Percentiles rank a stretch among this genome's conserved stretches.
phyloP scores from a whole-genome alignment of 2,888 invertebrate species.

The Ophion slaviceki region DNA sequence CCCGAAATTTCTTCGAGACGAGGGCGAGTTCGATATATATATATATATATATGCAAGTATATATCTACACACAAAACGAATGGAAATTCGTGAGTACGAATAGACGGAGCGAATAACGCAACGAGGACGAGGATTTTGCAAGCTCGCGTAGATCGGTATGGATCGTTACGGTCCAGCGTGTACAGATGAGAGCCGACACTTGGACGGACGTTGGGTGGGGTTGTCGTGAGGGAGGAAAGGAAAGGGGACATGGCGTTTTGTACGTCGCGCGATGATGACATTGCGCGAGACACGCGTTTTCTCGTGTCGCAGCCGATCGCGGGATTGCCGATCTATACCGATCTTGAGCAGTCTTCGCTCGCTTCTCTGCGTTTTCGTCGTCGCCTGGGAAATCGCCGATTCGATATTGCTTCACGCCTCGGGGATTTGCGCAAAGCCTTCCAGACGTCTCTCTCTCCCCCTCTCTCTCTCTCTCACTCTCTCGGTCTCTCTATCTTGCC shows the following conservation, averaged over 20 bases:
- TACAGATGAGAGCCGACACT: neutral
- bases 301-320: neutral
- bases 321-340: slow-evolving; percentile 9
- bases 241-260: neutral
- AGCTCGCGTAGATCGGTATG: neutral
- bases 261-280: neutral
- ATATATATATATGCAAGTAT: neutral
- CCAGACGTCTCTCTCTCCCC: slow-evolving; percentile 10
- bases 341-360: slow-evolving; percentile 26
- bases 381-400: slow-evolving; percentile 71
- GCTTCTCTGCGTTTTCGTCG: slow-evolving; percentile 28
- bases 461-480: neutral
- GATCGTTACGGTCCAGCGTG: neutral
- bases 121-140: neutral
- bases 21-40: neutral
- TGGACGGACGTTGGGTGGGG: neutral
- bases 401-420: slow-evolving; percentile 67
- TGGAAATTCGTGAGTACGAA: neutral
- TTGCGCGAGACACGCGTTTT: neutral
- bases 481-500: slow-evolving; percentile 30
- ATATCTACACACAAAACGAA: neutral
- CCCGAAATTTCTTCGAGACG: neutral
- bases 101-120: neutral
- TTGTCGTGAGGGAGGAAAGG: neutral
- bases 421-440: slow-evolving; percentile 77